Percentiles rank a stretch among this genome's conserved stretches.
phyloP scores from a whole-genome alignment of 2,113 vertebrate species.

The Gymnocephalus cernua region DNA sequence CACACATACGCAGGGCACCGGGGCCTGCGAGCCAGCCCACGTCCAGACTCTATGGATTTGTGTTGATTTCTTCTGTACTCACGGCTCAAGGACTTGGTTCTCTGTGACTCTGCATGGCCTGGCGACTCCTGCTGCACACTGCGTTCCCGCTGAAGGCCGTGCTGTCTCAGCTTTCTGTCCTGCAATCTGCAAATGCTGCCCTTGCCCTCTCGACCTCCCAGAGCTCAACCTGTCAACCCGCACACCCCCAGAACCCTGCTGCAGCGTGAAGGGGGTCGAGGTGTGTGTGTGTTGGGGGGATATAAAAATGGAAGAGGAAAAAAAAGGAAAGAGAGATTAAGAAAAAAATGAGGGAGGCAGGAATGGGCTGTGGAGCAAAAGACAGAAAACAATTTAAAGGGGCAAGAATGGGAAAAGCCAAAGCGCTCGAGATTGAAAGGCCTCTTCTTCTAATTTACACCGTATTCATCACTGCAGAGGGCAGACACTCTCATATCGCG shows the following conservation, averaged over 20 bases:
- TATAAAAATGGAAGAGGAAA: slow-evolving; percentile 19
- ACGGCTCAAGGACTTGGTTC: slow-evolving; percentile 67
- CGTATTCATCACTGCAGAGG: slow-evolving; percentile 74
- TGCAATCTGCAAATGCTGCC: slow-evolving; percentile 69
- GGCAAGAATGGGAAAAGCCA: slow-evolving; percentile 45
- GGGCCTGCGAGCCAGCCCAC: slow-evolving; percentile 27
- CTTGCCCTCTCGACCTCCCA: slow-evolving; percentile 72
- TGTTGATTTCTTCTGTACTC: slow-evolving; percentile 42
- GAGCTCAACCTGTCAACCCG: slow-evolving; percentile 76
- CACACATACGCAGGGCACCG: slow-evolving; percentile 6
- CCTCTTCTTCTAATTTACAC: slow-evolving; percentile 73
- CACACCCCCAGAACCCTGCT: slow-evolving; percentile 17
- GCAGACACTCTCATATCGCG: slow-evolving; percentile 70
- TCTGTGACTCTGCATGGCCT: slow-evolving; percentile 52
- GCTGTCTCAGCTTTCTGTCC: slow-evolving; percentile 81
- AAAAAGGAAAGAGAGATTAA: slow-evolving; percentile 25
- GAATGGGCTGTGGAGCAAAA: slow-evolving; percentile 47
- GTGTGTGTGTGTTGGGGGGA: too few species aligned
- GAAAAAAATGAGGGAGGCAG: slow-evolving; percentile 37
- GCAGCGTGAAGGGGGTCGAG: neutral
- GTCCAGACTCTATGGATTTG: slow-evolving; percentile 40
- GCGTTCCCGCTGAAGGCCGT: slow-evolving; percentile 63
- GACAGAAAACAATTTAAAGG: slow-evolving; percentile 66
- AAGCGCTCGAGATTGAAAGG: slow-evolving; percentile 69
- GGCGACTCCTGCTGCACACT: slow-evolving; percentile 58